Evolutionary conservation across 2,113 vertebrate species (phyloP).

Genomic region (Callopanchax toddi): DNA sequence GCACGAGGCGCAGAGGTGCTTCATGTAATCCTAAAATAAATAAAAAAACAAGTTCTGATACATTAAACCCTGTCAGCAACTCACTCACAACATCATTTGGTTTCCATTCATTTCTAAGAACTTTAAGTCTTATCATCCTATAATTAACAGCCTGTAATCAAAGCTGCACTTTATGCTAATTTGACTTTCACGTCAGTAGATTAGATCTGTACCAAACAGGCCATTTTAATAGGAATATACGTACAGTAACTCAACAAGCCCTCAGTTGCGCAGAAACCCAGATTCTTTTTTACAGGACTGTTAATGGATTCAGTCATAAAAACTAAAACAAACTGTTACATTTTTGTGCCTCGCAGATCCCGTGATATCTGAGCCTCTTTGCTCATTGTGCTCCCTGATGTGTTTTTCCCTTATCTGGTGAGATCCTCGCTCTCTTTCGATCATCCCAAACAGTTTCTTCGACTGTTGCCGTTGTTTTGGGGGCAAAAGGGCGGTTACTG

Average conservation of each 20-base stretch:
- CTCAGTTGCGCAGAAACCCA: no score
- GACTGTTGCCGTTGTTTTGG: conserved; percentile 27
- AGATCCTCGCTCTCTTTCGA: conserved; percentile 12
- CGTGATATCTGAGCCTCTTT: neutral
- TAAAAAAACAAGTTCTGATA: conserved; percentile 7
- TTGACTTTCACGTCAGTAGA: neutral
- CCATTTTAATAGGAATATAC: neutral
- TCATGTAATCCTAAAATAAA: conserved; percentile 28
- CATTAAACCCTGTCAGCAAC: neutral
- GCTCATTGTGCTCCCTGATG: conserved; percentile 22
- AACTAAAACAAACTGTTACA: no score
- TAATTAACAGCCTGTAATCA: no score
- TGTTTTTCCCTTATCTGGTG: conserved; percentile 39
- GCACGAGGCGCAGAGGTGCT: conserved; percentile 32
- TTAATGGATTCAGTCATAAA: no score
- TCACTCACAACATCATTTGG: neutral
- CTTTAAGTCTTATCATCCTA: no score
- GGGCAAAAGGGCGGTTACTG: conserved; percentile 28
- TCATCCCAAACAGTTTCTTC: conserved; percentile 10
- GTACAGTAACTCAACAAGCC: no score
- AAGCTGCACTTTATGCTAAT: no score
- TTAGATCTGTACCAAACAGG: neutral
- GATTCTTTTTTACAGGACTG: neutral
- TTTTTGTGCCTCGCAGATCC: conserved; percentile 28
- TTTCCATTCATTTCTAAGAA: no score